phyloP scores from a whole-genome alignment of 2,113 vertebrate genomes.

The Mirza zaza region DNA sequence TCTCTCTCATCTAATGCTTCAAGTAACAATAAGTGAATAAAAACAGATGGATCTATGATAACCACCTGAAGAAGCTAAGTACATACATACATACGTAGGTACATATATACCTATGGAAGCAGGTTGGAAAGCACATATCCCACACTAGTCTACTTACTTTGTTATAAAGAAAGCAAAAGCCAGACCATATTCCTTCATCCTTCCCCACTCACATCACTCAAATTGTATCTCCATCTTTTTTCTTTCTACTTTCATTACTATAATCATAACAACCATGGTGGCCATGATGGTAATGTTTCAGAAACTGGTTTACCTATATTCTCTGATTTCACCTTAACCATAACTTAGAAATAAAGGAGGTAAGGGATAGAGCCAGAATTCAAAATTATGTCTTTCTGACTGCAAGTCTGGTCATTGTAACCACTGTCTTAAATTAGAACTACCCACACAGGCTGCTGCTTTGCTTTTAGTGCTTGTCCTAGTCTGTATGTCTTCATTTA shows the following conservation, averaged over 20 bases:
- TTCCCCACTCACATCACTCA: neutral
- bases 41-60: neutral
- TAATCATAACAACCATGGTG: neutral
- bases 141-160: neutral
- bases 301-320: neutral
- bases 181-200: neutral
- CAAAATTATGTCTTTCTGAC: neutral
- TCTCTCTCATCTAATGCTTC: neutral
- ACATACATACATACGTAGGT: neutral
- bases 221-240: neutral
- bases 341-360: neutral
- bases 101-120: neutral
- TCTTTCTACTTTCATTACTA: neutral
- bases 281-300: neutral
- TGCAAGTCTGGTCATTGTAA: neutral
- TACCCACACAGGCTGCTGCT: neutral
- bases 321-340: neutral
- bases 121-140: neutral
- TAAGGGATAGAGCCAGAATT: neutral
- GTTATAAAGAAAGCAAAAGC: neutral
- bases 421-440: neutral
- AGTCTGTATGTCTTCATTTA: neutral
- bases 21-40: neutral
- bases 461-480: neutral
- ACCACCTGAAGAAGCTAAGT: neutral